A percentile compares a stretch with the other conserved stretches of the same genome.
phyloP scores from a whole-genome alignment of 2,888 invertebrate genomes.

The Tyria jacobaeae region DNA sequence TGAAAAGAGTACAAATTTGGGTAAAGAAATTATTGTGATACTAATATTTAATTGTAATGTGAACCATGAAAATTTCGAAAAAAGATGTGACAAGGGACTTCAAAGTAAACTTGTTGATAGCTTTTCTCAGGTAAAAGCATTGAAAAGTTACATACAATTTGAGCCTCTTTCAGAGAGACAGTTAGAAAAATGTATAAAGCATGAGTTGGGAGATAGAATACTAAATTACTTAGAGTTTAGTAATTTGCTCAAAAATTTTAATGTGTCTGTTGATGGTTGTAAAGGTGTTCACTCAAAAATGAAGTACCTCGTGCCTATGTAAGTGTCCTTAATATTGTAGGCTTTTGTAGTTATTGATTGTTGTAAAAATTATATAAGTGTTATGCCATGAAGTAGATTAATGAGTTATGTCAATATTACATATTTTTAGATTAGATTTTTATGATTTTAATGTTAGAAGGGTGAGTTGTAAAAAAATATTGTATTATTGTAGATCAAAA shows the following conservation, averaged over 20 bases:
- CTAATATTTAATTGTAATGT: conserved; percentile 74
- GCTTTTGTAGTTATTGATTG: conserved; percentile 22
- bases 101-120: conserved; percentile 51
- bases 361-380: neutral
- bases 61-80: conserved; percentile 48
- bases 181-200: conserved; percentile 71
- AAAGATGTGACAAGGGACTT: conserved; percentile 64
- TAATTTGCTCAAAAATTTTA: conserved; percentile 69
- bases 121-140: conserved; percentile 58
- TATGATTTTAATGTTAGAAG: neutral
- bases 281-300: conserved; percentile 81
- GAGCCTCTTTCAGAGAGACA: conserved; percentile 61
- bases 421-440: too few species aligned
- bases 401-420: neutral
- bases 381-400: neutral
- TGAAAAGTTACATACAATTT: conserved; percentile 69
- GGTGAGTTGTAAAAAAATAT: conserved; percentile 24
- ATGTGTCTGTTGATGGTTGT: conserved; percentile 77
- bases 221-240: conserved; percentile 52
- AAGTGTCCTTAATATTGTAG: conserved; percentile 34
- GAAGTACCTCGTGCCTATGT: conserved; percentile 64
- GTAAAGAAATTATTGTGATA: conserved; percentile 68
- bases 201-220: conserved; percentile 58
- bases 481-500: conserved; percentile 79
- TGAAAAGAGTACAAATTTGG: conserved; percentile 65